Evolutionary conservation across 30 jellyfish, hydroid and myxozoan species (phyloP).

Genomic region (Morbakka virulenta): DNA sequence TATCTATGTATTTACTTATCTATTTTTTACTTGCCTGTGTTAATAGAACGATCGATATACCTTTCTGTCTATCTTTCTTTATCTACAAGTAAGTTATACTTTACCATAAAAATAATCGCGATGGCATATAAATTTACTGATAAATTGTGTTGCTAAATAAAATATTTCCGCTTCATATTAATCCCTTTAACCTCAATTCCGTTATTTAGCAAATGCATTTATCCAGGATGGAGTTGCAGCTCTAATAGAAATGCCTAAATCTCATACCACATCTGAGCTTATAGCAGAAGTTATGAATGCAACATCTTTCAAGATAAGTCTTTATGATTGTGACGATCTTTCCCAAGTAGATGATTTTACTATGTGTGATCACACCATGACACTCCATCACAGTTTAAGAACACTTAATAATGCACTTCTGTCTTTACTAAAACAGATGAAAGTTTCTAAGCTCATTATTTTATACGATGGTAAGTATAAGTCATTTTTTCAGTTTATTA

Average conservation of each 20-base stretch:
- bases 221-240: conserved; percentile 24
- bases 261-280: conserved; percentile 46
- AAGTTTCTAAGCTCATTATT: conserved; percentile 14
- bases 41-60: no score
- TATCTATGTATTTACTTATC: no score
- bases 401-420: conserved; percentile 40
- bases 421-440: background rate
- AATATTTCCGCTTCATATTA: no score
- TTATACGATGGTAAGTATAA: conserved; percentile 48
- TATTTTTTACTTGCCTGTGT: no score
- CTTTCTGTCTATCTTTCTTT: no score
- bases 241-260: conserved; percentile 22
- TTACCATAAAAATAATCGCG: no score
- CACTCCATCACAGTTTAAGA: conserved; percentile 10
- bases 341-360: conserved; percentile 25
- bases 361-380: conserved; percentile 26
- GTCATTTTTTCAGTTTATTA: no score
- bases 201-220: no score
- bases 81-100: no score
- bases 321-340: conserved; percentile 21
- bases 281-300: conserved; percentile 46
- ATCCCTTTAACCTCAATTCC: no score
- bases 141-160: no score
- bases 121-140: no score
- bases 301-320: conserved; percentile 18